Evolutionary conservation across 2,888 invertebrate species (phyloP).

Genomic region (Eupithecia vulgata): DNA sequence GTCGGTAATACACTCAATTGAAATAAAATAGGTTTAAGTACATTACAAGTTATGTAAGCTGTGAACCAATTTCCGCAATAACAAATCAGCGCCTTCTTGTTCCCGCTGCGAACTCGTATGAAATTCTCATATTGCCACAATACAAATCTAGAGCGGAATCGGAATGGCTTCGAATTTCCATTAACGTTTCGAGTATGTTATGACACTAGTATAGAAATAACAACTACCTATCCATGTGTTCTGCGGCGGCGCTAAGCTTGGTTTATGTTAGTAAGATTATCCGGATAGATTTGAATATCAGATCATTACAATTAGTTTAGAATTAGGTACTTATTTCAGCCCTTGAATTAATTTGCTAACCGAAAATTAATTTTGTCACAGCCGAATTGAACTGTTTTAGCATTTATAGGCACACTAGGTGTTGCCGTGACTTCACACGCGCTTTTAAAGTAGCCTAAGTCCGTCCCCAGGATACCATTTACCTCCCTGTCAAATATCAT

Average conservation of each 20-base stretch:
- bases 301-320: conserved; percentile 30
- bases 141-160: conserved; percentile 38
- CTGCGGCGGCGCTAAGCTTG: conserved; percentile 14
- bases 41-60: conserved; percentile 9
- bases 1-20: conserved; percentile 1
- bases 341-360: conserved; percentile 37
- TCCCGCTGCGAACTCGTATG: conserved; percentile 29
- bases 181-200: conserved; percentile 40
- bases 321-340: conserved; percentile 17
- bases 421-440: too few species aligned
- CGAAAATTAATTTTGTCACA: too few species aligned
- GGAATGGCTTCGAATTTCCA: conserved; percentile 41
- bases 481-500: too few species aligned
- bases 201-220: conserved; percentile 39
- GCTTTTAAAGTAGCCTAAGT: too few species aligned
- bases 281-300: conserved; percentile 42
- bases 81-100: conserved; percentile 31
- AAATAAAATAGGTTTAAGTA: conserved; percentile 10
- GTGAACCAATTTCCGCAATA: conserved; percentile 27
- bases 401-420: background rate
- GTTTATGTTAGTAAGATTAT: conserved; percentile 33
- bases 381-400: background rate
- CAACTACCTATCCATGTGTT: conserved; percentile 37
- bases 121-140: conserved; percentile 40
- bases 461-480: too few species aligned